Conservation (phyloP, 1,140 invertebrate genomes). For the Chymomyza costata region DNA sequence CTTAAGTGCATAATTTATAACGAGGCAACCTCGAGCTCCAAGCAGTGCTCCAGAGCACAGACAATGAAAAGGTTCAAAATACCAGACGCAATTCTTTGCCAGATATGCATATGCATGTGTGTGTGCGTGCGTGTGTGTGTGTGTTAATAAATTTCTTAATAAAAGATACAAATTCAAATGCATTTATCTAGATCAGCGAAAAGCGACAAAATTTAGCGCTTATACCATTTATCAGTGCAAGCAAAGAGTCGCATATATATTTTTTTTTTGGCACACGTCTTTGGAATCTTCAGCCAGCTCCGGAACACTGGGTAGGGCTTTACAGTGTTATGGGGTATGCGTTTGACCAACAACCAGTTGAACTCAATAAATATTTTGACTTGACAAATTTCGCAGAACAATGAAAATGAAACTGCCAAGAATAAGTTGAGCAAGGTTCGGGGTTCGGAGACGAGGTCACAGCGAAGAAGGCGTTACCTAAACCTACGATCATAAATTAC, state of each 20-base stretch:
- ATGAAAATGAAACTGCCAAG: conserved; percentile 23
- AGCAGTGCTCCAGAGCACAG: too few species aligned
- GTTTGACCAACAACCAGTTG: conserved; percentile 55
- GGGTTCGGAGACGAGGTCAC: conserved; percentile 10
- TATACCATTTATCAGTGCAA: conserved; percentile 63
- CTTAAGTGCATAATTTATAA: conserved; percentile 74
- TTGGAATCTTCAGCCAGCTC: conserved; percentile 20
- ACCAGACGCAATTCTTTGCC: too few species aligned
- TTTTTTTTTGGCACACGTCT: conserved; percentile 62
- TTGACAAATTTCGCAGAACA: conserved; percentile 59
- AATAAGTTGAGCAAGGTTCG: conserved; percentile 2
- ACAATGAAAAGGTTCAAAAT: conserved; percentile 49
- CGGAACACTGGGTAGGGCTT: conserved; percentile 43
- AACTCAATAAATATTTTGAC: conserved; percentile 74
- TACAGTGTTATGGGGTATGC: conserved; percentile 19
- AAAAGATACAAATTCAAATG: conserved; percentile 73
- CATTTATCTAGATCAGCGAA: conserved; percentile 71
- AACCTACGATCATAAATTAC: too few species aligned
- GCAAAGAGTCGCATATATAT: conserved; percentile 24
- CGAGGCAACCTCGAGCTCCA: too few species aligned
- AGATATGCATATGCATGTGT: neutral
- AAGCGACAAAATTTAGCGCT: conserved; percentile 71
- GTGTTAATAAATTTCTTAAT: conserved; percentile 73
- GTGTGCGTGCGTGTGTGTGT: conserved; percentile 21
- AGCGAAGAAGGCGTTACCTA: too few species aligned